These are phyloP conservation scores for Rhizoglyphus robini DNA, from an alignment of 1,140 invertebrate species.

Conservation along the genomic window DNA sequence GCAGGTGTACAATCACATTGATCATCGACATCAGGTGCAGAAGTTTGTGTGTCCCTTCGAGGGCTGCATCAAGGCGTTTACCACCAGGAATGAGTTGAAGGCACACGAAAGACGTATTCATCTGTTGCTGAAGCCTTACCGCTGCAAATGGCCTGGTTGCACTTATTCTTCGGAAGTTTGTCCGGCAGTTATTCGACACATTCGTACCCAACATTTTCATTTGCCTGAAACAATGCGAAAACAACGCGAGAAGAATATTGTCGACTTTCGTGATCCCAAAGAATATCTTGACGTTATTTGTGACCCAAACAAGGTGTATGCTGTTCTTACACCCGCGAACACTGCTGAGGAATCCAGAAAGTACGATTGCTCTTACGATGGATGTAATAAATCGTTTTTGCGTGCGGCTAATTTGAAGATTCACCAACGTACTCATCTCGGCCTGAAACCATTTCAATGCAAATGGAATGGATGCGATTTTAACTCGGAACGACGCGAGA, in stretches of 20 bases:
- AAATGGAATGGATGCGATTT: background rate
- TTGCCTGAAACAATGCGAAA: constrained; percentile 1
- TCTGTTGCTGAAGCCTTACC: background rate
- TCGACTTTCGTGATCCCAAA: background rate
- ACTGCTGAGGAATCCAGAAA: background rate
- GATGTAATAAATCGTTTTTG: background rate
- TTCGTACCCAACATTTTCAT: background rate
- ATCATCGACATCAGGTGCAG: background rate
- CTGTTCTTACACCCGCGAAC: background rate
- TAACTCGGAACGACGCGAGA: background rate
- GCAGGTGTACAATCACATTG: constrained; percentile 8
- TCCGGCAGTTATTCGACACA: constrained; percentile 1
- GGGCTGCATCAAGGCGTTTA: background rate
- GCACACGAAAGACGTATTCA: background rate
- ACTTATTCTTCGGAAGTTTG: background rate
- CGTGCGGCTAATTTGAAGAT: constrained; percentile 1
- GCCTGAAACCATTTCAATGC: background rate
- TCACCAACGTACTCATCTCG: background rate
- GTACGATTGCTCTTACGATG: background rate
- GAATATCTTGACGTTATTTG: background rate
- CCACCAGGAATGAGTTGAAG: background rate
- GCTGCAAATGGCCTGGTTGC: background rate
- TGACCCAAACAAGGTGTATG: background rate
- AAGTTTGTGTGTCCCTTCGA: background rate
- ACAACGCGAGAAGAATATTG: background rate